These are phyloP conservation scores for Brachionus manjavacas DNA, from an alignment of 1,140 invertebrate species.

Conservation along the genomic window DNA sequence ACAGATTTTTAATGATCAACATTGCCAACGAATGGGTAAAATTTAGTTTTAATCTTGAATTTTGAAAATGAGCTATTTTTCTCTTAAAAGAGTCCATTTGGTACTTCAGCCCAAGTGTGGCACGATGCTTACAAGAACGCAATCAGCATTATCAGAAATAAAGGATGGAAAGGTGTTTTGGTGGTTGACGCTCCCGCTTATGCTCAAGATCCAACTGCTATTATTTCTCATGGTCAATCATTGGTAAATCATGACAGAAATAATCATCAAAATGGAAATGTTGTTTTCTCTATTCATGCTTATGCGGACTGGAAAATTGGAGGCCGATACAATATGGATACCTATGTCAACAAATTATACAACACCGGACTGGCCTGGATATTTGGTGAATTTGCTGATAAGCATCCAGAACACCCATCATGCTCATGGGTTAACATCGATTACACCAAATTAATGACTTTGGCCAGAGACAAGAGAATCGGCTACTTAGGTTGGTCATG, in stretches of 20 bases:
- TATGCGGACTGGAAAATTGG: constrained; percentile 1
- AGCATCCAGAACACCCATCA: neutral
- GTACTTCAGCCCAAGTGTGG: neutral
- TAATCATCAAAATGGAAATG: neutral
- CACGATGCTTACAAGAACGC: neutral
- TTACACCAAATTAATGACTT: neutral
- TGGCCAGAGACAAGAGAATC: neutral
- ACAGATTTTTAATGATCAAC: neutral
- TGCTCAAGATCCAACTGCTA: neutral
- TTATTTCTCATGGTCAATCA: neutral
- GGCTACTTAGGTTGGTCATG: constrained; percentile 23
- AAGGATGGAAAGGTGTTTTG: constrained; percentile 18
- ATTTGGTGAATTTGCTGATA: neutral
- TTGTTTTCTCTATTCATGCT: constrained; percentile 11
- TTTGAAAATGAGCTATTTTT: neutral
- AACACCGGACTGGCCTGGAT: neutral
- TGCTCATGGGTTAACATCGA: constrained; percentile 2
- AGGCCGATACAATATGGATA: neutral
- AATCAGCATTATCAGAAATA: neutral
- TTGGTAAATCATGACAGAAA: constrained; percentile 3
- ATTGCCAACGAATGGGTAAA: constrained; percentile 18
- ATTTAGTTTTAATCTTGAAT: neutral
- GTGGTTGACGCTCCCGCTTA: neutral
- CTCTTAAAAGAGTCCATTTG: neutral
- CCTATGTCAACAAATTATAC: neutral